A percentile compares a stretch with the other conserved stretches of the same genome.
Evolutionary conservation across 2,113 vertebrate species (phyloP).

Genomic region (Cephalopholis sonnerati): DNA sequence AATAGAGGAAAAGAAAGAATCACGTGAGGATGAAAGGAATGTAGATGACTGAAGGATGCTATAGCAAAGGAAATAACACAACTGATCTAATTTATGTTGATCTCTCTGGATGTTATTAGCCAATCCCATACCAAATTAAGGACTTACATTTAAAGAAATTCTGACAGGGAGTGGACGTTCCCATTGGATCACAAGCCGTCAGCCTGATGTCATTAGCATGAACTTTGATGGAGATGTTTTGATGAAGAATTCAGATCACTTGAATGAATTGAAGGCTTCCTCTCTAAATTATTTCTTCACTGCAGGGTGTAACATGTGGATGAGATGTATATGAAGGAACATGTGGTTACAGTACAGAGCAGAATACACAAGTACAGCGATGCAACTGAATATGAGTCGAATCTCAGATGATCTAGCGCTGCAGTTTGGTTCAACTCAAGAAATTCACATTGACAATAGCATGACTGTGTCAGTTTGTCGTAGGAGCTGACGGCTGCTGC

Average conservation of each 20-base stretch:
- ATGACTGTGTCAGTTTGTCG: slow-evolving; percentile 88
- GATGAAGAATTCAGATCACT: slow-evolving; percentile 35
- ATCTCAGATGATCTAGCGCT: not conserved
- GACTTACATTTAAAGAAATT: slow-evolving; percentile 17
- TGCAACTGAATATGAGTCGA: not conserved
- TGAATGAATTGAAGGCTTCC: not conserved
- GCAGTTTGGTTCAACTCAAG: not conserved
- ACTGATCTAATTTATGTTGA: slow-evolving; percentile 8
- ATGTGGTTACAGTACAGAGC: not conserved
- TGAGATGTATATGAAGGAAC: slow-evolving; percentile 8
- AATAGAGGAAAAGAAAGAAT: not conserved
- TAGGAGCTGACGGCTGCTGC: slow-evolving; percentile 93
- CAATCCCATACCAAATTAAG: slow-evolving; percentile 15
- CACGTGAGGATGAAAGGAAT: not conserved
- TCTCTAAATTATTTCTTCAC: slow-evolving; percentile 2
- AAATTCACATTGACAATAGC: slow-evolving; percentile 37
- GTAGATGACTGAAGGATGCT: not conserved
- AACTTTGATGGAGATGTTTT: slow-evolving; percentile 34
- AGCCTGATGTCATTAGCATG: slow-evolving; percentile 25
- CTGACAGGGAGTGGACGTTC: not conserved
- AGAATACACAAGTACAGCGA: not conserved
- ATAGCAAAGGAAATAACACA: not conserved
- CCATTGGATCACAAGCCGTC: slow-evolving; percentile 11
- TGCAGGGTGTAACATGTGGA: not conserved
- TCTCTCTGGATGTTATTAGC: slow-evolving; percentile 14